A percentile compares a stretch with the other conserved stretches of the same genome.
phyloP scores from a whole-genome alignment of 37 sponge, comb jelly and placozoan species.

The Diacarnus erythraeanus region DNA sequence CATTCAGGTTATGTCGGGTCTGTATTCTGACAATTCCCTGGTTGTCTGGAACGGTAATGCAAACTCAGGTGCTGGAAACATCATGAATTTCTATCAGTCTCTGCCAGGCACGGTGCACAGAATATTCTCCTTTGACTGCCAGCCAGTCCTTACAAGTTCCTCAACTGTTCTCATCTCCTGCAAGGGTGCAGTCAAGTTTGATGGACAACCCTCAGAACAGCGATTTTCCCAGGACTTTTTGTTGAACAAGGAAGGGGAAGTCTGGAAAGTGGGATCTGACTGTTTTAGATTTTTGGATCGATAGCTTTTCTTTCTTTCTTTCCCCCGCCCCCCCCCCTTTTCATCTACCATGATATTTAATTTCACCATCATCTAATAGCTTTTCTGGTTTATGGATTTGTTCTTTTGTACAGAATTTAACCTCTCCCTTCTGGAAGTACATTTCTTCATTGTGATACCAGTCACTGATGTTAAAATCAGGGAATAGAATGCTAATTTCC shows the following conservation, averaged over 20 bases:
- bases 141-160: slow-evolving; percentile 51
- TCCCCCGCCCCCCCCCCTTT: background rate
- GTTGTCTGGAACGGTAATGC: slow-evolving; percentile 77
- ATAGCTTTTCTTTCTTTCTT: background rate
- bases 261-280: slow-evolving; percentile 80
- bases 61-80: slow-evolving; percentile 33
- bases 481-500: slow-evolving; percentile 68
- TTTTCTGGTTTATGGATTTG: background rate
- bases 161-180: slow-evolving; percentile 57
- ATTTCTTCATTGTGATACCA: slow-evolving; percentile 58
- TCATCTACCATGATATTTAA: background rate
- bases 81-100: slow-evolving; percentile 64
- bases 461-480: slow-evolving; percentile 46
- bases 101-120: slow-evolving; percentile 60
- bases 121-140: slow-evolving; percentile 63
- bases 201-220: slow-evolving; percentile 24
- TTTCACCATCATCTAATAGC: background rate
- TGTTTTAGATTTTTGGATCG: slow-evolving; percentile 61
- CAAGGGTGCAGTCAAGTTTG: slow-evolving; percentile 61
- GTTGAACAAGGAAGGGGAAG: slow-evolving; percentile 59
- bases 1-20: slow-evolving; percentile 57
- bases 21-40: slow-evolving; percentile 65
- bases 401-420: background rate
- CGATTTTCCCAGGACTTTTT: slow-evolving; percentile 67
- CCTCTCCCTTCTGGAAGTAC: slow-evolving; percentile 7